Conservation (phyloP, 2,888 invertebrate species). For the Idaea biselata region DNA sequence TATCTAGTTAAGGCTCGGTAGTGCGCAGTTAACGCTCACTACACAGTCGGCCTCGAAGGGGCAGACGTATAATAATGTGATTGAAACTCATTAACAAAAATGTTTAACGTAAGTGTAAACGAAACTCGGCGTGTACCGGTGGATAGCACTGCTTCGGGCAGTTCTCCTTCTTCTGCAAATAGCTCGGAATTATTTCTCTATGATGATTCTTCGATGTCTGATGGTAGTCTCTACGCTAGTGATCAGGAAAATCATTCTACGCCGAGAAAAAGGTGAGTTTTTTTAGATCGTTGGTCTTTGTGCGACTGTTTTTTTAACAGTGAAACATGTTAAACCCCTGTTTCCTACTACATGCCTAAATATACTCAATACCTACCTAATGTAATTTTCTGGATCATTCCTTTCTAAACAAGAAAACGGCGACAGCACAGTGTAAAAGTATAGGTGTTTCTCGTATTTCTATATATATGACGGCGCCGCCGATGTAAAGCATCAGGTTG, state of each 20-base stretch:
- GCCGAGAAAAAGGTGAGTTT: constrained; percentile 82
- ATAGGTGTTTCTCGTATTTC: no score
- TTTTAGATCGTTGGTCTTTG: not conserved
- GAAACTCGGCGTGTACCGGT: not conserved
- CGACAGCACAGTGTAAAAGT: no score
- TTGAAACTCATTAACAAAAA: not conserved
- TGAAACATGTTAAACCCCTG: no score
- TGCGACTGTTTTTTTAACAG: not conserved
- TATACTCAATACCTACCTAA: no score
- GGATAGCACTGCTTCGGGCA: constrained; percentile 2
- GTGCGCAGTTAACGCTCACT: not conserved
- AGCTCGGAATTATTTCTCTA: constrained; percentile 87
- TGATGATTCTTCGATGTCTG: constrained; percentile 80
- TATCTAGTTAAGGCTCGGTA: no score
- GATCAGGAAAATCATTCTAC: constrained; percentile 89
- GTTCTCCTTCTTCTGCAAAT: constrained; percentile 72
- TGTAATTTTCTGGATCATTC: no score
- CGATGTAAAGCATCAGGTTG: no score
- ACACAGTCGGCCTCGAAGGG: not conserved
- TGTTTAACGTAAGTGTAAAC: not conserved
- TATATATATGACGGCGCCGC: no score
- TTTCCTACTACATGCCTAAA: no score
- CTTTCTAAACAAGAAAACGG: no score
- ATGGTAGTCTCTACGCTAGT: constrained; percentile 87
- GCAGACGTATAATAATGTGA: not conserved